Percentiles rank a stretch among this genome's conserved stretches.
phyloP scores from a whole-genome alignment of 2,888 invertebrate genomes.

The Stenodema calcarata region DNA sequence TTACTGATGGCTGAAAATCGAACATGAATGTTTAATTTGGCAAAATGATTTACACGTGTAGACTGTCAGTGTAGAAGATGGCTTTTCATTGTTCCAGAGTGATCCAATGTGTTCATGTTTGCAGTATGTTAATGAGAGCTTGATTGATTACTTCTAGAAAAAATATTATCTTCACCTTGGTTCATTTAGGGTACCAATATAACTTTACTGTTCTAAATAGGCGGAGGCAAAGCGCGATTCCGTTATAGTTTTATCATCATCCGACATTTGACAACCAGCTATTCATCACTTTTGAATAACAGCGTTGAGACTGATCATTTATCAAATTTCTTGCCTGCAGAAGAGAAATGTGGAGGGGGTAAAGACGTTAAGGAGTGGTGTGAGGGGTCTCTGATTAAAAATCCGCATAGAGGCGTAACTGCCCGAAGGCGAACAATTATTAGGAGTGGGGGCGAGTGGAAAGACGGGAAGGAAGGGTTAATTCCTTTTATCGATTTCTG shows the following conservation, averaged over 20 bases:
- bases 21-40: too few relatives aligned
- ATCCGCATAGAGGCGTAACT: slow-evolving; percentile 25
- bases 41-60: too few relatives aligned
- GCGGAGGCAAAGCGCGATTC: not conserved
- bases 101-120: not conserved
- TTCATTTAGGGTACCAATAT: not conserved
- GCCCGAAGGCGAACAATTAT: not conserved
- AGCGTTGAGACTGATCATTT: slow-evolving; percentile 32
- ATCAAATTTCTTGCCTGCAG: slow-evolving; percentile 1
- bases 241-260: slow-evolving; percentile 37
- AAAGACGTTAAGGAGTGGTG: not conserved
- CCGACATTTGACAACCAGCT: slow-evolving; percentile 33
- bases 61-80: too few relatives aligned
- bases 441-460: not conserved
- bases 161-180: not conserved
- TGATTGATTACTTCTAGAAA: slow-evolving; percentile 8
- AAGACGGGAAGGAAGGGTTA: not conserved
- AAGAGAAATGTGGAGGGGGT: not conserved
- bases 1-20: too few relatives aligned
- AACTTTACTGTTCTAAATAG: slow-evolving; percentile 8
- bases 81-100: not conserved
- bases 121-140: not conserved
- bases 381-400: slow-evolving; percentile 14
- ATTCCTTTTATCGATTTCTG: slow-evolving; percentile 10
- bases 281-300: slow-evolving; percentile 35